Percentiles rank a stretch among this genome's conserved stretches.
Evolutionary conservation across 2,888 invertebrate genomes (phyloP).

Genomic region (Ganaspis brasiliensis): DNA sequence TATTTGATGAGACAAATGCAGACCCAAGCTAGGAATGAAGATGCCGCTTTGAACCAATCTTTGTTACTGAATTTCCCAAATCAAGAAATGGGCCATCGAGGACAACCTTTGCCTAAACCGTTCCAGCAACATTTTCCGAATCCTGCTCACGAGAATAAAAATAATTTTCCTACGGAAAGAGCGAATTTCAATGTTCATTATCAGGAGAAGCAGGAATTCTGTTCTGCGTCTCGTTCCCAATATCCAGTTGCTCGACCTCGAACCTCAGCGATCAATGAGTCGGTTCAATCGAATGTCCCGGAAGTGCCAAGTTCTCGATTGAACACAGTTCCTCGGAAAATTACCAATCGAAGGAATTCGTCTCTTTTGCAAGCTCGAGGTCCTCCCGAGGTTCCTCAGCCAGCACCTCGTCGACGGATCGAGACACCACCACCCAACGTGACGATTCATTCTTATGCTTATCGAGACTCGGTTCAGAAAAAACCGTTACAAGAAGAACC

Average conservation of each 20-base stretch:
- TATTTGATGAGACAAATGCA: slow-evolving; percentile 81
- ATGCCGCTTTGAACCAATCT: neutral
- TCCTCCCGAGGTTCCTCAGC: neutral
- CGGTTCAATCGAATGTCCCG: too few species aligned
- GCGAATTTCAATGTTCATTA: neutral
- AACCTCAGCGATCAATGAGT: too few species aligned
- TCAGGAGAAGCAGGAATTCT: too few species aligned
- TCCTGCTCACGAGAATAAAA: neutral
- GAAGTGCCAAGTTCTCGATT: too few species aligned
- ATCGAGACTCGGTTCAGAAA: too few species aligned
- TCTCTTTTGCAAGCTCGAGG: too few species aligned
- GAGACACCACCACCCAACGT: slow-evolving; percentile 20
- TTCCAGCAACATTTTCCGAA: neutral
- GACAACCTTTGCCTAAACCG: too few species aligned
- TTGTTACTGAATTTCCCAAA: neutral
- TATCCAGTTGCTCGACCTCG: too few species aligned
- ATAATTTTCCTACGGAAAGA: neutral
- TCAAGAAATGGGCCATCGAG: too few species aligned
- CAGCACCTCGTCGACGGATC: neutral
- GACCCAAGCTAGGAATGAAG: slow-evolving; percentile 79
- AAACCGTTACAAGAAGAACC: too few species aligned
- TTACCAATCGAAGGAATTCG: neutral
- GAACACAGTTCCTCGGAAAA: too few species aligned
- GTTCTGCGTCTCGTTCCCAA: too few species aligned
- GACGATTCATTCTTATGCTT: neutral